Conservation (phyloP, 2,888 invertebrate species). For the Idaea straminata region DNA sequence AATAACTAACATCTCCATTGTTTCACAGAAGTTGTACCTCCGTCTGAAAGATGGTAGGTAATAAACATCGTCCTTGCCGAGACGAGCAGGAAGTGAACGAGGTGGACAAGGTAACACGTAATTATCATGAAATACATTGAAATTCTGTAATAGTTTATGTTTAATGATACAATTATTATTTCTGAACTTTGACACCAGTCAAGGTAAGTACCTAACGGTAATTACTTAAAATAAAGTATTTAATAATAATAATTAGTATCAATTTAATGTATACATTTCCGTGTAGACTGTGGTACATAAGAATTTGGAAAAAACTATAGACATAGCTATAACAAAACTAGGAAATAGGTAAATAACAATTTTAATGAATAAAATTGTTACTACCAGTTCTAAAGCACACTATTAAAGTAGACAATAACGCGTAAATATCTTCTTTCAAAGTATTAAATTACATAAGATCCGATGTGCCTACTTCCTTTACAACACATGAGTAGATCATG, state of each 20-base stretch:
- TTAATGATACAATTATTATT: slow-evolving; percentile 41
- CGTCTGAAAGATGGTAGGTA: slow-evolving; percentile 30
- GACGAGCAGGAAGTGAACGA: slow-evolving; percentile 37
- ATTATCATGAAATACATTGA: slow-evolving; percentile 40
- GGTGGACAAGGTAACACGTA: slow-evolving; percentile 42
- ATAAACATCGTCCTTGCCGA: slow-evolving; percentile 25
- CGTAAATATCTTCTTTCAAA: background rate
- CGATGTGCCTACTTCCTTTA: background rate
- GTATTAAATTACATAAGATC: background rate
- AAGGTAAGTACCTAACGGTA: background rate
- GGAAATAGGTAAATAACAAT: background rate
- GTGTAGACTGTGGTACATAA: background rate
- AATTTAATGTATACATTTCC: slow-evolving; percentile 22
- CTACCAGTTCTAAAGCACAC: background rate
- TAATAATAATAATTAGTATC: slow-evolving; percentile 5
- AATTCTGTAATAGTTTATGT: slow-evolving; percentile 30
- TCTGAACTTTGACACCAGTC: slow-evolving; percentile 34
- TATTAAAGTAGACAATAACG: background rate
- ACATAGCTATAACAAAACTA: background rate
- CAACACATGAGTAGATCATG: background rate
- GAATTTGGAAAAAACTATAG: background rate
- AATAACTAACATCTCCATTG: slow-evolving; percentile 34
- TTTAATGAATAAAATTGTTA: background rate
- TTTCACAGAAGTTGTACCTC: slow-evolving; percentile 32
- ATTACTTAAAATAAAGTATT: background rate